Evolutionary conservation across 2,113 vertebrate species (phyloP).

Genomic region (Heliornis fulica): DNA sequence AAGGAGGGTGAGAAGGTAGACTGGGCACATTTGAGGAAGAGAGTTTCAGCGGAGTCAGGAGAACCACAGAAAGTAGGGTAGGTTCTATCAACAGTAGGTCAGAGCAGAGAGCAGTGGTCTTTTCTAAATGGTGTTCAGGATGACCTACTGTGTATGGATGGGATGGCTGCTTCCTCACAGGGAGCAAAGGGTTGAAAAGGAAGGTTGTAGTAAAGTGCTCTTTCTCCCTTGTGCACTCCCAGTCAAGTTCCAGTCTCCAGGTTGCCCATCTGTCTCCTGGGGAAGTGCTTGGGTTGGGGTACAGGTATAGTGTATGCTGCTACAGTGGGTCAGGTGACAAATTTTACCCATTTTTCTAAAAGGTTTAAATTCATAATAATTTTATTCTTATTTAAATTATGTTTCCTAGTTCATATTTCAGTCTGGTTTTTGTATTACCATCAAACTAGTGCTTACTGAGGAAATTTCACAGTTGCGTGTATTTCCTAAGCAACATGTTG

Average conservation of each 20-base stretch:
- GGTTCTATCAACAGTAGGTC: not conserved
- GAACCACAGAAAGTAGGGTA: not conserved
- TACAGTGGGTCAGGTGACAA: not conserved
- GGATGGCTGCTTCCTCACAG: not conserved
- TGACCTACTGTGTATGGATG: not conserved
- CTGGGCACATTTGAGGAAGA: not conserved
- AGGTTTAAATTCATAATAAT: not conserved
- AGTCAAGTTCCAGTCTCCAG: not conserved
- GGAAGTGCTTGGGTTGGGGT: not conserved
- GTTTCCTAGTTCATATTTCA: not conserved
- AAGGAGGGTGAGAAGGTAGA: not conserved
- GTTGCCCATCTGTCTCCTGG: not conserved
- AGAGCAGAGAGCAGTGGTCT: not conserved
- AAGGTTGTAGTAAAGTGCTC: not conserved
- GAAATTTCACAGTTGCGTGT: not conserved
- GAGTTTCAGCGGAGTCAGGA: not conserved
- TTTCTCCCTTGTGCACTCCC: not conserved
- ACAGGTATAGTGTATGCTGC: not conserved
- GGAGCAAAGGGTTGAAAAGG: not conserved
- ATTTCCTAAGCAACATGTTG: not conserved
- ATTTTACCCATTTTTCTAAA: not conserved
- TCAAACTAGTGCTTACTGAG: not conserved
- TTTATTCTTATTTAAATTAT: not conserved
- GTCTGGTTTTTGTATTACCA: not conserved
- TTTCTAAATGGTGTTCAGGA: not conserved